Conservation (phyloP, 2,888 invertebrate genomes). For the Electrophaes corylata region DNA sequence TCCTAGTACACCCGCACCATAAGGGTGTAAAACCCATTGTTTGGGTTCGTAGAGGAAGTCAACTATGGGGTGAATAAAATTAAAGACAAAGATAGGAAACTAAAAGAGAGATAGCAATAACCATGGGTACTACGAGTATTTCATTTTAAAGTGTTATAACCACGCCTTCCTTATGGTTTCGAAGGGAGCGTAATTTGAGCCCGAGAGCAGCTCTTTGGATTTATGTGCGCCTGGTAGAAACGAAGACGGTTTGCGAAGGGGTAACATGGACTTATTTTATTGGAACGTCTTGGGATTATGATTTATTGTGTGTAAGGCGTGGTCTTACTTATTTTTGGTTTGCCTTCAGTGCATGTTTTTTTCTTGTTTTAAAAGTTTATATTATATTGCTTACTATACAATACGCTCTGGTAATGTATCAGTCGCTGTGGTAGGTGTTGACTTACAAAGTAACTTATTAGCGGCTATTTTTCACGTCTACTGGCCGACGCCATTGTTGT, state of each 20-base stretch:
- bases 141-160: conserved; percentile 25
- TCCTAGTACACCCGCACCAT: conserved; percentile 69
- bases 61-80: conserved; percentile 34
- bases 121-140: conserved; percentile 19
- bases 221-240: conserved; percentile 44
- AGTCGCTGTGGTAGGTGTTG: conserved; percentile 1
- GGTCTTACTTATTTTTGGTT: not conserved
- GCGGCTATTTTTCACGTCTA: conserved; percentile 59
- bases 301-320: conserved; percentile 7
- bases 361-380: not conserved
- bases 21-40: conserved; percentile 65
- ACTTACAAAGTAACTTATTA: conserved; percentile 32
- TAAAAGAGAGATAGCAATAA: conserved; percentile 35
- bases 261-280: conserved; percentile 27
- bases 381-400: not conserved
- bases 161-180: conserved; percentile 26
- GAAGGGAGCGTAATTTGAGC: conserved; percentile 18
- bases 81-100: conserved; percentile 33
- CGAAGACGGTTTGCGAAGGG: conserved; percentile 34
- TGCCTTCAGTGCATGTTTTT: not conserved
- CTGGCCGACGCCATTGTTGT: conserved; percentile 61
- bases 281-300: conserved; percentile 20
- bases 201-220: conserved; percentile 25
- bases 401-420: not conserved
- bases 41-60: conserved; percentile 26